Conservation (phyloP, 2,797 vertebrate genomes). For the Meriones psammophilus region DNA sequence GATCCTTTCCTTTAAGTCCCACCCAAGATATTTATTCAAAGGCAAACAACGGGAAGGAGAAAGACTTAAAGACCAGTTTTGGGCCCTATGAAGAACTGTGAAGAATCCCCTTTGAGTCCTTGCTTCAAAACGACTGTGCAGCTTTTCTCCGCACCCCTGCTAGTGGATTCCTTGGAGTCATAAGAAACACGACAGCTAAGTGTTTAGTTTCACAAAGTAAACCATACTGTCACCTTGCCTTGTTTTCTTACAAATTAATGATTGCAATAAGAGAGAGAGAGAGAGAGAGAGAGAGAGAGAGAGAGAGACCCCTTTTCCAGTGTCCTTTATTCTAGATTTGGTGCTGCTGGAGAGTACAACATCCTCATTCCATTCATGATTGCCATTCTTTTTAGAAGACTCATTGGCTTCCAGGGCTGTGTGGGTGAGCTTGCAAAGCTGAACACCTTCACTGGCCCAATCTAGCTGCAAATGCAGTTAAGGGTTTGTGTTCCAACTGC, state of each 20-base stretch:
- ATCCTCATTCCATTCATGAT: slow-evolving; percentile 76
- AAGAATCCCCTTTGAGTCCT: slow-evolving; percentile 60
- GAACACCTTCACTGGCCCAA: slow-evolving; percentile 18
- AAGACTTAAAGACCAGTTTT: slow-evolving; percentile 38
- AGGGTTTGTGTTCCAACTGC: not conserved
- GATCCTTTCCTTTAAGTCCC: slow-evolving; percentile 39
- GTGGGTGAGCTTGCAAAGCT: slow-evolving; percentile 57
- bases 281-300: not conserved
- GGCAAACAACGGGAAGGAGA: slow-evolving; percentile 52
- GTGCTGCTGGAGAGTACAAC: slow-evolving; percentile 3
- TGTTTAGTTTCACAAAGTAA: not conserved
- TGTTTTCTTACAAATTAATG: slow-evolving; percentile 29
- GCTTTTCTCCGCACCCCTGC: not conserved
- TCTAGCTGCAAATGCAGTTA: not conserved
- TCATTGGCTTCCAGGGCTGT: slow-evolving; percentile 48
- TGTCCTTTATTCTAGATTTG: slow-evolving; percentile 19
- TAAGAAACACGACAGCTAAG: not conserved
- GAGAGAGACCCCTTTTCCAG: not conserved
- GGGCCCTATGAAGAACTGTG: not conserved
- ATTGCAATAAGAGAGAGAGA: not conserved
- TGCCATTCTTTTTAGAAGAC: slow-evolving; percentile 75
- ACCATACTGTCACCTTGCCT: not conserved
- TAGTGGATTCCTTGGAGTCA: not conserved
- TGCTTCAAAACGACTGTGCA: slow-evolving; percentile 26
- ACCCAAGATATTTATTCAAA: slow-evolving; percentile 41